These are phyloP conservation scores for Brachirus orientalis DNA, from an alignment of 2,113 vertebrate genomes.

Conservation along the genomic window DNA sequence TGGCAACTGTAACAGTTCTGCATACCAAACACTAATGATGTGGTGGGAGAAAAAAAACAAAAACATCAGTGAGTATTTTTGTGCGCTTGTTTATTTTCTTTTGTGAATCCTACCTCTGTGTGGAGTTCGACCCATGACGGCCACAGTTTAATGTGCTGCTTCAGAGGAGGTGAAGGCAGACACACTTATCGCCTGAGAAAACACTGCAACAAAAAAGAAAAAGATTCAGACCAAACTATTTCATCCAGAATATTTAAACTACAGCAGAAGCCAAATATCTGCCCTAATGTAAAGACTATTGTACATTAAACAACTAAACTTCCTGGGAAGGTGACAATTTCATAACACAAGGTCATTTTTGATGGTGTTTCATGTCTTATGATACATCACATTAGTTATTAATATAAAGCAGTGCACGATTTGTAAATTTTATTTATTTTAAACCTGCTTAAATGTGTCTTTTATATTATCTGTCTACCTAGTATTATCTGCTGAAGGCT, in stretches of 20 bases:
- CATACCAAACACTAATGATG: neutral
- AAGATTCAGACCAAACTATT: neutral
- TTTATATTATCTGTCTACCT: too few species aligned
- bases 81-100: neutral
- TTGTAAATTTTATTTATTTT: too few species aligned
- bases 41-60: neutral
- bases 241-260: neutral
- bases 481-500: too few species aligned
- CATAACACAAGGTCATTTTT: too few species aligned
- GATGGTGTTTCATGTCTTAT: too few species aligned
- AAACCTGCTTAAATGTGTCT: too few species aligned
- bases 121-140: slow-evolving; percentile 78
- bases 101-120: slow-evolving; percentile 71
- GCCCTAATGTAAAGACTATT: too few species aligned
- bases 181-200: slow-evolving; percentile 20
- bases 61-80: neutral
- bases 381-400: too few species aligned
- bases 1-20: neutral
- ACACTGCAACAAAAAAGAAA: slow-evolving; percentile 43
- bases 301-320: too few species aligned
- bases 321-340: too few species aligned
- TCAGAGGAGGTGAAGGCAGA: slow-evolving; percentile 26
- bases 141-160: slow-evolving; percentile 17
- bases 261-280: too few species aligned
- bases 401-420: too few species aligned